Evolutionary conservation across 2,888 invertebrate species (phyloP).

Genomic region (Apodemia hepburni): DNA sequence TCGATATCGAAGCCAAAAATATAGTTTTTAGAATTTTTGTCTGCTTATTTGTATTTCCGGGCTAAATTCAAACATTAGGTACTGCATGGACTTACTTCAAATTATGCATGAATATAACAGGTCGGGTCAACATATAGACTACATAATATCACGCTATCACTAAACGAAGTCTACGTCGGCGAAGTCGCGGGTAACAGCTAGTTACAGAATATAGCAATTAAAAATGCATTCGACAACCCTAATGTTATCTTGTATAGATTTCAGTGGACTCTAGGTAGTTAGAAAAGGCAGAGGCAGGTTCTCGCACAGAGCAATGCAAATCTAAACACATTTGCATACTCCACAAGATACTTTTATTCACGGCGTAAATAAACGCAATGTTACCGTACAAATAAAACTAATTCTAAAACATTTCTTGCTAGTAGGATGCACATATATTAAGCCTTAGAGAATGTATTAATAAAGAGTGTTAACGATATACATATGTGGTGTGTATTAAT

Average conservation of each 20-base stretch:
- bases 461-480: not conserved
- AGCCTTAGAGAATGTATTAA: not conserved
- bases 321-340: conserved; percentile 15
- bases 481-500: too few relatives aligned
- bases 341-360: conserved; percentile 12
- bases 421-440: conserved; percentile 39
- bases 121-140: too few relatives aligned
- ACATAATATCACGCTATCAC: too few relatives aligned
- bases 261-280: not conserved
- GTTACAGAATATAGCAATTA: not conserved
- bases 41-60: too few relatives aligned
- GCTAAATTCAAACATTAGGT: too few relatives aligned
- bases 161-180: too few relatives aligned
- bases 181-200: too few relatives aligned
- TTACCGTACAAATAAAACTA: conserved; percentile 16
- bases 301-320: conserved; percentile 12
- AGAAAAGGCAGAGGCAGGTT: not conserved
- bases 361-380: conserved; percentile 6
- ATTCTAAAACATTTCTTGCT: conserved; percentile 32
- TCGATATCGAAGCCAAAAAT: too few relatives aligned
- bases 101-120: too few relatives aligned
- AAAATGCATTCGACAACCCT: conserved; percentile 5
- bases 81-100: too few relatives aligned
- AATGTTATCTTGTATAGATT: conserved; percentile 10
- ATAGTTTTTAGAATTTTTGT: too few relatives aligned